phyloP scores from a whole-genome alignment of 2,797 vertebrate species.

The Protosalanx chinensis region DNA sequence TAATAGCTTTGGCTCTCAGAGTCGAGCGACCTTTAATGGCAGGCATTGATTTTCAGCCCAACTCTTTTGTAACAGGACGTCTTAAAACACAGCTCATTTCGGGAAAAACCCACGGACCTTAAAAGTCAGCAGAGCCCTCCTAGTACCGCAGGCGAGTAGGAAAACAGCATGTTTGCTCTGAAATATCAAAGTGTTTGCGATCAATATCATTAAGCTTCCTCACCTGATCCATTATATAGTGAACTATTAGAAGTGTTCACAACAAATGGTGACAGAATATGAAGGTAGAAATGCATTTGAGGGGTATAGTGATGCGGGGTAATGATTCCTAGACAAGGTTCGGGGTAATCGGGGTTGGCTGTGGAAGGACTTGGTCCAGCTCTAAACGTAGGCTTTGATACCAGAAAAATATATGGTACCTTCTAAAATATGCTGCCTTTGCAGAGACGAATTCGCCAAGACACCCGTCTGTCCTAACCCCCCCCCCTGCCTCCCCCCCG shows the following conservation, averaged over 20 bases:
- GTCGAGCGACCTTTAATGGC: background rate
- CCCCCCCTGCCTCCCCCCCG: slow-evolving; percentile 14
- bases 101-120: slow-evolving; percentile 73
- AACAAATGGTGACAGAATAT: too few species aligned
- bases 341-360: too few species aligned
- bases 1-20: background rate
- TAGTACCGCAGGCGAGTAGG: background rate
- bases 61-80: slow-evolving; percentile 50
- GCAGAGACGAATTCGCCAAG: slow-evolving; percentile 6
- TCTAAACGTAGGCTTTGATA: too few species aligned
- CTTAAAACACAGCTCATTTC: slow-evolving; percentile 81
- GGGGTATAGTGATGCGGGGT: background rate
- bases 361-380: too few species aligned
- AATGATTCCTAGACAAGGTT: too few species aligned
- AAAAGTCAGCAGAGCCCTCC: background rate
- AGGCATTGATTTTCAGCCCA: slow-evolving; percentile 4
- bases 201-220: too few species aligned
- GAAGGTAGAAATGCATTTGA: background rate
- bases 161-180: background rate
- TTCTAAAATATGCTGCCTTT: background rate
- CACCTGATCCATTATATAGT: too few species aligned
- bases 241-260: too few species aligned
- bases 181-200: too few species aligned
- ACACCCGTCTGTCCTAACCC: slow-evolving; percentile 15
- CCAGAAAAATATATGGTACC: too few species aligned